Base-by-base conservation (phyloP, 2,113 vertebrate species). In the Zosterops japonicus region DNA sequence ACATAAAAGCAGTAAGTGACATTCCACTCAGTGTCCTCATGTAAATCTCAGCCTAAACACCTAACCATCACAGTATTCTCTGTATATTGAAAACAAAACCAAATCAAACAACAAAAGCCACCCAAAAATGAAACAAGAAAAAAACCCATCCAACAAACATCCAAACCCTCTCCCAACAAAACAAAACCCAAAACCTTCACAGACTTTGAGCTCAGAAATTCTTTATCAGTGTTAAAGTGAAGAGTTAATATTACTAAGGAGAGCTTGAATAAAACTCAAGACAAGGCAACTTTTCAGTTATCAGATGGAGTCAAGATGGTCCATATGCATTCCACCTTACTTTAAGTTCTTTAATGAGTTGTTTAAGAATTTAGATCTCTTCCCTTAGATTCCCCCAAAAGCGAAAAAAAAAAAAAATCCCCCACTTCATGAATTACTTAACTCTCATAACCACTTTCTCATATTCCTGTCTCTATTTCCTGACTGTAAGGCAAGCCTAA, bases 131-230 rank as follows among this genome's bases (percentile, higher is more conserved):
- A 69, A 72, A 5, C 3, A 53, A 50, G 9, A 42, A 36, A 8
- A 60, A 60, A 23, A 18, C 3, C 5, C 10, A 39, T 8, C 7
- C 23, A 24, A 49, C 23, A 49, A 49, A 49, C 23, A 24, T 24
- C 47, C 47, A 49, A 31, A 29, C 2, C 7, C 10, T 25, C 12
- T 21, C 22, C 55, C 7, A 44, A 5, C 12, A 5, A 42, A 67
- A 76, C 8, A 0, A n/a, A 64, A 46, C 1, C 5, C 1, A 28
- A 52, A 78, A 68, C 7, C 4, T 7, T 22, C 27, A 42, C 2
- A 16, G 36, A 68, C 5, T 74, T 5, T 79, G 33, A 72, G 20
- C 61, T 52, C 16, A 44, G 49, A 80, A 59, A 72, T 71, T 42
- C 8, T 9, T 67, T 61, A 33, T 57, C 47, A 71, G 14, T 18